These are phyloP conservation scores for Phalacrocorax carbo DNA, from an alignment of 2,113 vertebrate species.

Conservation along the genomic window DNA sequence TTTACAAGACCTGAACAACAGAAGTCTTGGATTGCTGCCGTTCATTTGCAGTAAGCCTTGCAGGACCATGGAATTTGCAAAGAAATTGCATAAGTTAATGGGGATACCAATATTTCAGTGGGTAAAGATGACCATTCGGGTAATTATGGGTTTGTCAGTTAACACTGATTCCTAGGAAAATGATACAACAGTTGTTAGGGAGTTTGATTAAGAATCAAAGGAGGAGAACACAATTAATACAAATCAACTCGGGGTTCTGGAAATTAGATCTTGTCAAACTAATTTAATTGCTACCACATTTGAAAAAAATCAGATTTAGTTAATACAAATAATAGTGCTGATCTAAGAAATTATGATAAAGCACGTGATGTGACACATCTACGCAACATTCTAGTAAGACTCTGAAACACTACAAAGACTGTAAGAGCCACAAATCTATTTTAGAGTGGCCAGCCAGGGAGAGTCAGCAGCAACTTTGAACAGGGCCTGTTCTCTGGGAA, in stretches of 20 bases:
- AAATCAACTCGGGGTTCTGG: background rate
- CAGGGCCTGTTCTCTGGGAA: background rate
- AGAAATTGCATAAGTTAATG: background rate
- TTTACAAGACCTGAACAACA: background rate
- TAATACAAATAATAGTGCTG: background rate
- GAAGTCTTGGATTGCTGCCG: background rate
- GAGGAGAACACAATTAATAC: background rate
- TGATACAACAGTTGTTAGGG: background rate
- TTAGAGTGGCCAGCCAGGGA: background rate
- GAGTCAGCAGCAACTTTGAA: background rate
- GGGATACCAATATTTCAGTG: background rate
- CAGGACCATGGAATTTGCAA: background rate
- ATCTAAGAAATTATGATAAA: background rate
- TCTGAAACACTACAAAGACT: background rate
- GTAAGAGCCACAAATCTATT: background rate
- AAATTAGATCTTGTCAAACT: background rate
- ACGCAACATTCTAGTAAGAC: background rate
- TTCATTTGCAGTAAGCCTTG: background rate
- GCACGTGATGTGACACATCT: fast-evolving
- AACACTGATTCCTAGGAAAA: background rate
- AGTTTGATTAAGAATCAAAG: background rate
- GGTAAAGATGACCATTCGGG: background rate
- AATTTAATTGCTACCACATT: background rate
- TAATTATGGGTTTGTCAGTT: background rate
- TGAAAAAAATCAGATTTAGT: background rate